Percentiles rank a stretch among this genome's conserved stretches.
Evolutionary conservation across 2,113 vertebrate genomes (phyloP).

Genomic region (Holacanthus passer): DNA sequence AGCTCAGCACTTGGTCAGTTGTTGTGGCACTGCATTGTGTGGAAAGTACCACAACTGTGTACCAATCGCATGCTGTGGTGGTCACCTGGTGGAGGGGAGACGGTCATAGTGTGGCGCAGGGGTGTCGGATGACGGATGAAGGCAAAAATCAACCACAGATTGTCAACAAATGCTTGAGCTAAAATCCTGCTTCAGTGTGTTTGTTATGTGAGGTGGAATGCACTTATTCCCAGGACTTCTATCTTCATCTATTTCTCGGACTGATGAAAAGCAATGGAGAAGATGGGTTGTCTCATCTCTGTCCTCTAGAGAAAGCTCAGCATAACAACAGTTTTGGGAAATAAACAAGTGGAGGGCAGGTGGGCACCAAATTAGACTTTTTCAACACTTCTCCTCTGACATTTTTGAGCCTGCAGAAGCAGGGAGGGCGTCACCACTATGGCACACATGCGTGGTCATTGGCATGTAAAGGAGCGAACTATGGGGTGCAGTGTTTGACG

Average conservation of each 20-base stretch:
- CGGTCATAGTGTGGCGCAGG: not conserved
- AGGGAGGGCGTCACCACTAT: slow-evolving; percentile 58
- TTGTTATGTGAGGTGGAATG: not conserved
- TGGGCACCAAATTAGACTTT: not conserved
- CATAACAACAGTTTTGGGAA: slow-evolving; percentile 21
- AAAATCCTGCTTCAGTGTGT: slow-evolving; percentile 4
- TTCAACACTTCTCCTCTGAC: not conserved
- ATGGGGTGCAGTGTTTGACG: slow-evolving; percentile 19
- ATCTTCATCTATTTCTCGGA: slow-evolving; percentile 20
- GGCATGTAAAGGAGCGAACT: slow-evolving; percentile 39
- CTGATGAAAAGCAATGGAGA: not conserved
- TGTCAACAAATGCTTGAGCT: slow-evolving; percentile 48
- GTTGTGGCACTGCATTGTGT: slow-evolving; percentile 32
- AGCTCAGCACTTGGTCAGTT: slow-evolving; percentile 48
- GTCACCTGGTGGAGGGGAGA: slow-evolving; percentile 25
- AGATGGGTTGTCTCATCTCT: not conserved
- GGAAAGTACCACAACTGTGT: slow-evolving; percentile 37
- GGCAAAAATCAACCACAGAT: slow-evolving; percentile 38
- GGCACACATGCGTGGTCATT: slow-evolving; percentile 69
- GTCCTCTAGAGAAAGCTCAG: slow-evolving; percentile 45
- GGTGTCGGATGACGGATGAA: not conserved
- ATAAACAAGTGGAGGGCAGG: slow-evolving; percentile 5
- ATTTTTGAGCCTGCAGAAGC: slow-evolving; percentile 5
- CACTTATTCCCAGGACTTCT: not conserved
- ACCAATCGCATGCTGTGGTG: slow-evolving; percentile 35